Percentiles rank a stretch among this genome's conserved stretches.
Evolutionary conservation across 92 coral and sea anemone genomes (phyloP).

Genomic region (Porites rus): DNA sequence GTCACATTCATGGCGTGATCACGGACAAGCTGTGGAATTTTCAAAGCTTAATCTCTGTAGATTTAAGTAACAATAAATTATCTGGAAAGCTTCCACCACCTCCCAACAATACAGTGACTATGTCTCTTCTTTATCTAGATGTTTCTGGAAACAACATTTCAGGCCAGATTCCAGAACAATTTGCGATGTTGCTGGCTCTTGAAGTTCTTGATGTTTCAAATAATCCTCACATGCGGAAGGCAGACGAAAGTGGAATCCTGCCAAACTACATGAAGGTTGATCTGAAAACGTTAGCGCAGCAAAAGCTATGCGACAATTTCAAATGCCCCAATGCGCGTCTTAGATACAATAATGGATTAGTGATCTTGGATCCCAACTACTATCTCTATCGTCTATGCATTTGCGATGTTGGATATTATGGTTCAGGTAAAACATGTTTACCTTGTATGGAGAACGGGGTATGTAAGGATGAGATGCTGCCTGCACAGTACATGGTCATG

Average conservation of each 20-base stretch:
- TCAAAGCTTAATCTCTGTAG: too few relatives aligned
- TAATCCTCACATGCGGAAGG: constrained; percentile 49
- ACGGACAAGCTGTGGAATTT: constrained; percentile 70
- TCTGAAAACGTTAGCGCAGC: constrained; percentile 29
- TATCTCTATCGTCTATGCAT: constrained; percentile 73
- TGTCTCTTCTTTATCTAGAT: constrained; percentile 55
- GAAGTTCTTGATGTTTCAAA: constrained; percentile 68
- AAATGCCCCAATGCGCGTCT: constrained; percentile 78
- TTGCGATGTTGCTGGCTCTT: constrained; percentile 56
- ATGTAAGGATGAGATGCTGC: constrained; percentile 46
- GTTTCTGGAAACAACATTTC: constrained; percentile 64
- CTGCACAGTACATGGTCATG: constrained; percentile 65
- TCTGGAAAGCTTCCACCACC: constrained; percentile 55
- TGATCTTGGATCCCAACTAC: constrained; percentile 72
- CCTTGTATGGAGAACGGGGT: constrained; percentile 74
- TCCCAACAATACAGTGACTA: constrained; percentile 33
- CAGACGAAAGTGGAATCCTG: constrained; percentile 22
- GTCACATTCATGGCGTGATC: constrained; percentile 61
- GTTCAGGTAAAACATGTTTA: constrained; percentile 55
- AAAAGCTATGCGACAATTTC: constrained; percentile 40
- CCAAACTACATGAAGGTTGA: constrained; percentile 69
- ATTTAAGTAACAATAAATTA: constrained; percentile 49
- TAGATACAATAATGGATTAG: constrained; percentile 65
- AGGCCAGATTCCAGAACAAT: constrained; percentile 69
- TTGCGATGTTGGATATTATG: constrained; percentile 78